Evolutionary conservation across 2,797 vertebrate species (phyloP).

Genomic region (Coluber constrictor): DNA sequence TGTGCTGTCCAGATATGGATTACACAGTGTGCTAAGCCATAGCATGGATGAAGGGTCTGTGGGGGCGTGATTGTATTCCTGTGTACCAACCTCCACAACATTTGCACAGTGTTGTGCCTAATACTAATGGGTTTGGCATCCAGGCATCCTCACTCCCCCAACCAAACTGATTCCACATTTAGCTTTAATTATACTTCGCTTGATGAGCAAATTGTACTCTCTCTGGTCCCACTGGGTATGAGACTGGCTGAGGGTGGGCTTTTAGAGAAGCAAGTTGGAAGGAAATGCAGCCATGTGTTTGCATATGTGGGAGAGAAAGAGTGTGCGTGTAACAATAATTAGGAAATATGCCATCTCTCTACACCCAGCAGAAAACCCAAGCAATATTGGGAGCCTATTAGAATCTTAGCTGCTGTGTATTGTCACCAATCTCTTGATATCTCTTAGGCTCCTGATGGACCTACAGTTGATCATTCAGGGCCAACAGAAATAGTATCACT

Average conservation of each 20-base stretch:
- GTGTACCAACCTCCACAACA: neutral
- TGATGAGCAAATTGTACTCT: neutral
- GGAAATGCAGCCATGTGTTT: neutral
- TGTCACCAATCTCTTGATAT: neutral
- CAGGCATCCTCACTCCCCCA: neutral
- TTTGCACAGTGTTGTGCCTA: neutral
- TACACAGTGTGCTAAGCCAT: neutral
- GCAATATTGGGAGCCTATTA: neutral
- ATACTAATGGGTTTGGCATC: neutral
- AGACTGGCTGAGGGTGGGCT: neutral
- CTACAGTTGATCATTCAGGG: neutral
- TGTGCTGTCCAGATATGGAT: neutral
- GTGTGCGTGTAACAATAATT: neutral
- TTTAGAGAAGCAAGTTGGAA: neutral
- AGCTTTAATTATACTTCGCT: constrained; percentile 1
- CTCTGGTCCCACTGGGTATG: neutral
- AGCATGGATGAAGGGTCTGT: neutral
- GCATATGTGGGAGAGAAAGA: neutral
- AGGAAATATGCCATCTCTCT: neutral
- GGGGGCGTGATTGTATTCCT: neutral
- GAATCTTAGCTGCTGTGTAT: neutral
- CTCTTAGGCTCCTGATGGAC: neutral
- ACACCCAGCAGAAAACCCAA: neutral
- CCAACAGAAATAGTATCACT: neutral
- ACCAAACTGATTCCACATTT: neutral